Evolutionary conservation across 2,113 vertebrate genomes (phyloP), one percentile per base, ranked within the genome.

Genomic region (Tonatia bakeri): DNA sequence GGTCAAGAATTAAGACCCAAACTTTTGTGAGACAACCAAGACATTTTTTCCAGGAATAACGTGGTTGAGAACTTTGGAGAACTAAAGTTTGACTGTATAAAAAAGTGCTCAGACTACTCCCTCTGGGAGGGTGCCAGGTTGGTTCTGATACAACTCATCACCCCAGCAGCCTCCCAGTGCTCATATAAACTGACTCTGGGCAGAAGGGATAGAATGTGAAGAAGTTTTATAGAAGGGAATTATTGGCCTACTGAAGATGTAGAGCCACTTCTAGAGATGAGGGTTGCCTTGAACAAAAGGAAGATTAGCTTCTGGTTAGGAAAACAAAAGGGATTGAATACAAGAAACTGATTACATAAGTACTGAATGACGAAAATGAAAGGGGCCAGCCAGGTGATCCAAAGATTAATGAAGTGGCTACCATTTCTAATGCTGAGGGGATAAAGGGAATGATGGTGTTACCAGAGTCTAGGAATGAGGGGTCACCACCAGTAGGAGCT

Each of bases 311-410:
- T 83, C 40, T 87, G 70, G 28, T 52, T 73, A 70, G n/a, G 14
- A 95, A 94, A 89, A n/a, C 4, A 47, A 82, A 72, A 85, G 24
- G 16, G 7, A 72, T 87, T 95, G 81, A 85, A 85, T 67, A 31
- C 50, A 70, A 33, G 61, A 87, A 80, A 72, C 16, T 84, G 16
- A 61, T 52, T 28, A 22, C 1, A 20, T 10, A 87, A 28, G 2
- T 69, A 59, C 26, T 19, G n/a, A 59, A 56, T 79, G 65, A 80
- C 50, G 40, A 86, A 85, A 54, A 10, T 76, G 67, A 79, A 87
- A 59, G n/a, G 43, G 45, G 5, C 0, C 1, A 87, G 9, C 28
- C 43, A 92, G 43, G 45, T 64, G 56, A 52, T 28, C 28, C 33
- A 33, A 43, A 75, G 40, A 47, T 80, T 80, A 75, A 33, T 86